phyloP scores from a whole-genome alignment of 2,113 vertebrate genomes.

The Empidonax alnorum region DNA sequence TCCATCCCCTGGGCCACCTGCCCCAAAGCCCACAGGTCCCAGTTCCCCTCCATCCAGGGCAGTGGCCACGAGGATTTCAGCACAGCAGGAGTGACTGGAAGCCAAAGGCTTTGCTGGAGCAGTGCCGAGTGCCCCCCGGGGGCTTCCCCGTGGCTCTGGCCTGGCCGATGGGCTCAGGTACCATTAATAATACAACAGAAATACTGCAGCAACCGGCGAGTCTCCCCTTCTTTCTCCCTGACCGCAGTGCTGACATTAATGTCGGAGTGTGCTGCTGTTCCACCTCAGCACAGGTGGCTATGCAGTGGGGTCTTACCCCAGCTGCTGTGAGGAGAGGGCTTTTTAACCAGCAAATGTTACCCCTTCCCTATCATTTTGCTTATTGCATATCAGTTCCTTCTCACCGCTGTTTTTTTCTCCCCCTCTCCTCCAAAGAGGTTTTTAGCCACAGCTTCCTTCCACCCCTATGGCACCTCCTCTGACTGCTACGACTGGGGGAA shows the following conservation, averaged over 20 bases:
- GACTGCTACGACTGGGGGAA: not conserved
- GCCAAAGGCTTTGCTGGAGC: not conserved
- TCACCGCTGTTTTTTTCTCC: rapidly evolving
- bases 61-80: not conserved
- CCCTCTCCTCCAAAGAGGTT: not conserved
- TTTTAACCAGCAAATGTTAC: not conserved
- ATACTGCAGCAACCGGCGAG: not conserved
- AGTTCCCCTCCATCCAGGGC: not conserved
- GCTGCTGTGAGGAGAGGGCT: not conserved
- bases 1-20: not conserved
- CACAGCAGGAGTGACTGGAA: rapidly evolving
- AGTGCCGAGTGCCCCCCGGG: rapidly evolving
- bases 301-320: rapidly evolving
- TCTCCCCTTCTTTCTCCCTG: not conserved
- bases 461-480: not conserved
- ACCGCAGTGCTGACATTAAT: not conserved
- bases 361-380: not conserved
- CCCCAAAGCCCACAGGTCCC: not conserved
- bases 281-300: rapidly evolving
- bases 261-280: not conserved
- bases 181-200: conserved; percentile 31
- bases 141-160: not conserved
- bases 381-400: not conserved
- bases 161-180: not conserved
- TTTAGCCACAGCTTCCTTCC: not conserved